Evolutionary conservation across 2,888 invertebrate genomes (phyloP).

Genomic region (Micoletzkya japonica): DNA sequence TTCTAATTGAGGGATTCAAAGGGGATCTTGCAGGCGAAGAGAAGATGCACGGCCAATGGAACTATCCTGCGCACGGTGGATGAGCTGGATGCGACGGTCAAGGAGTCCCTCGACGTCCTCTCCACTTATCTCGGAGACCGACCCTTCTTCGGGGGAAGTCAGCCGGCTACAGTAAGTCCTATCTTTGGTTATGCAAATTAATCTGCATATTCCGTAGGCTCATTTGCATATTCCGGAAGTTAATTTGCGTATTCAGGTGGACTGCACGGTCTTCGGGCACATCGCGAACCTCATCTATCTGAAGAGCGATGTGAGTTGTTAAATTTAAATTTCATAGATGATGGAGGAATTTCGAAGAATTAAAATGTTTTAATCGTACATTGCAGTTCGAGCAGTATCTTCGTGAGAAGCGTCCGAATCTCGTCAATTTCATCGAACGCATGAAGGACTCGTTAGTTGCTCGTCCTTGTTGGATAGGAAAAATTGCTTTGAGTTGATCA

Average conservation of each 20-base stretch:
- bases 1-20: no score
- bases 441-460: slow-evolving; percentile 9
- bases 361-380: not conserved
- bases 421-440: slow-evolving; percentile 15
- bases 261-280: slow-evolving; percentile 16
- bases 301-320: not conserved
- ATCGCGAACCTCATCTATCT: not conserved
- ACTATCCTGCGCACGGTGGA: no score
- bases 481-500: no score
- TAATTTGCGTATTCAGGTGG: slow-evolving; percentile 2
- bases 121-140: not conserved
- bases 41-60: no score
- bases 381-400: not conserved
- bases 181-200: not conserved
- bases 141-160: not conserved
- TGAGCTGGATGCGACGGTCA: not conserved
- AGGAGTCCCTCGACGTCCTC: not conserved
- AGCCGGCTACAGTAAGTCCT: not conserved
- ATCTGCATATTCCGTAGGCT: not conserved
- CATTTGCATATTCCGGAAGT: not conserved
- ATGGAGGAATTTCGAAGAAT: not conserved
- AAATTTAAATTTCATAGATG: not conserved
- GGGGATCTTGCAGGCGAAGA: no score
- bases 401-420: slow-evolving; percentile 10
- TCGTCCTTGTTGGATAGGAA: no score